Evolutionary conservation across 2,113 vertebrate genomes (phyloP).

Genomic region (Gorsachius goisagi): DNA sequence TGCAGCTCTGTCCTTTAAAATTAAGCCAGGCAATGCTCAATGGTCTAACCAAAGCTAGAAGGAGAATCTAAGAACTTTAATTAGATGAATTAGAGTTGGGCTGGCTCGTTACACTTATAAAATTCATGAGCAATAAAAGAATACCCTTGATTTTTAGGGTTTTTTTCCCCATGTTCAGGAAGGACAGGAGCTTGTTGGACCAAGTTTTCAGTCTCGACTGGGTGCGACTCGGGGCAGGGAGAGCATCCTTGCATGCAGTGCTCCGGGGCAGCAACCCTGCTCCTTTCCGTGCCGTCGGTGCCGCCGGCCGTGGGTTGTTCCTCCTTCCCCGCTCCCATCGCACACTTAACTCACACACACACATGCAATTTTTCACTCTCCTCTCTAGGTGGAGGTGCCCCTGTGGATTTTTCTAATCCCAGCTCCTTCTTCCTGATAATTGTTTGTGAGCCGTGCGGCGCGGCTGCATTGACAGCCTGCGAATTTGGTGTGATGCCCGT

Average conservation of each 20-base stretch:
- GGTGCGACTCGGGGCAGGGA: accelerated
- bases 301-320: background rate
- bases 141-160: no score
- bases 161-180: background rate
- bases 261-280: background rate
- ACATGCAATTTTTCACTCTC: conserved; percentile 23
- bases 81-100: background rate
- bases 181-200: background rate
- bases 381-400: conserved; percentile 39
- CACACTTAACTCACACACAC: background rate
- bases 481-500: conserved; percentile 62
- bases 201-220: background rate
- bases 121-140: background rate
- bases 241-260: background rate
- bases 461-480: conserved; percentile 55
- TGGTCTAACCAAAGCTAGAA: background rate
- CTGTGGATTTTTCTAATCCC: conserved; percentile 64
- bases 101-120: background rate
- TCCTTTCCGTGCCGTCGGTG: accelerated
- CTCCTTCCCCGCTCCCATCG: background rate
- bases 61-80: background rate
- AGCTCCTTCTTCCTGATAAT: conserved; percentile 65
- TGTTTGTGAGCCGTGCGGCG: conserved; percentile 44
- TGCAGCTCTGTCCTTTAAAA: background rate
- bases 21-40: background rate